Evolutionary conservation across 92 coral and sea anemone genomes (phyloP).

Genomic region (Siderastrea siderea): DNA sequence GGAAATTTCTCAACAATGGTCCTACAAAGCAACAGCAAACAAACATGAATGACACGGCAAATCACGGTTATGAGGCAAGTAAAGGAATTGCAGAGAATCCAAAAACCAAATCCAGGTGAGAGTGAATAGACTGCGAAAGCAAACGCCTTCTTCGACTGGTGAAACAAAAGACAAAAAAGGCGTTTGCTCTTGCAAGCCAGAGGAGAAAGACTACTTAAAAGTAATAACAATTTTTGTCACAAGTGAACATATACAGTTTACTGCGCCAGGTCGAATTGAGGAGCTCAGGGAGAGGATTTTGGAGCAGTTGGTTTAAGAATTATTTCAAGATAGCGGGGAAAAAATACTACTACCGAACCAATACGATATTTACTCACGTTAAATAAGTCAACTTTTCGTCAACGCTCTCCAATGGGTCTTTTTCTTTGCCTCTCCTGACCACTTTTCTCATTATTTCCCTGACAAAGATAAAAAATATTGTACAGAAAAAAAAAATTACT

Average conservation of each 20-base stretch:
- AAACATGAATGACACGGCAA: neutral
- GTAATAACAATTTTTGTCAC: too few species aligned
- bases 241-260: too few species aligned
- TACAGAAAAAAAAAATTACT: neutral
- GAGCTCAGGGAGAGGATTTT: too few species aligned
- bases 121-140: too few species aligned
- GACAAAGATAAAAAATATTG: neutral
- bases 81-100: neutral
- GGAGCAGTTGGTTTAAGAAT: neutral
- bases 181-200: too few species aligned
- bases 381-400: slow-evolving; percentile 21
- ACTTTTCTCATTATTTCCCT: slow-evolving; percentile 45
- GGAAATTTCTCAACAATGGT: slow-evolving; percentile 4
- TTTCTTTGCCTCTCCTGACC: slow-evolving; percentile 23
- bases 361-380: neutral
- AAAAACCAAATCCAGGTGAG: neutral
- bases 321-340: neutral
- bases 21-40: slow-evolving; percentile 9
- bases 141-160: too few species aligned
- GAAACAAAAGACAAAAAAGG: too few species aligned
- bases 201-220: too few species aligned
- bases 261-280: too few species aligned
- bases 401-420: slow-evolving; percentile 7
- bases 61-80: neutral
- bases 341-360: neutral